Conservation (phyloP, 2,888 invertebrate species). For the Alsophila aescularia region DNA sequence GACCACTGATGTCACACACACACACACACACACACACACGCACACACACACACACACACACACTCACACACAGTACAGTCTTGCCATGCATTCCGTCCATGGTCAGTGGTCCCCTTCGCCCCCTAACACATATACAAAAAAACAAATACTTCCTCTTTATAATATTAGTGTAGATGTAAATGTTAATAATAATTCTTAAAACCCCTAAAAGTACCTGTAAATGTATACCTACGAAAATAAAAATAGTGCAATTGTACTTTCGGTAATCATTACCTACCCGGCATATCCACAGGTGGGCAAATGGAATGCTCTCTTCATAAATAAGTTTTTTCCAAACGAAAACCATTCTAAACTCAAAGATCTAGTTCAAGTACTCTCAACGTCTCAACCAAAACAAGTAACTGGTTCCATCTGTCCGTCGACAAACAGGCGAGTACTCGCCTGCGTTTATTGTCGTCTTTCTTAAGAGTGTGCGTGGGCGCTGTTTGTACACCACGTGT, state of each 20-base stretch:
- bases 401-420: conserved; percentile 21
- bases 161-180: too few species aligned
- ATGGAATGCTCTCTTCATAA: conserved; percentile 7
- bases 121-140: too few species aligned
- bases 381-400: conserved; percentile 16
- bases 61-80: too few species aligned
- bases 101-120: too few species aligned
- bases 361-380: conserved; percentile 18
- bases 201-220: background rate
- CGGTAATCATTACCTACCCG: background rate
- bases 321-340: conserved; percentile 9
- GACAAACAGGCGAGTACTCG: background rate
- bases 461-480: conserved; percentile 5
- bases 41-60: too few species aligned
- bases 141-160: too few species aligned
- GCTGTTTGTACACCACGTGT: conserved; percentile 17
- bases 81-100: too few species aligned
- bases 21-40: too few species aligned
- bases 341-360: conserved; percentile 7
- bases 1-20: too few species aligned
- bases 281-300: conserved; percentile 10
- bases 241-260: background rate
- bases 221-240: background rate
- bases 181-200: too few species aligned
- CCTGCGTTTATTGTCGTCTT: background rate